Evolutionary conservation across 2,113 vertebrate species (phyloP), one percentile per base, ranked within the genome.

Genomic region (Alectura lathami): DNA sequence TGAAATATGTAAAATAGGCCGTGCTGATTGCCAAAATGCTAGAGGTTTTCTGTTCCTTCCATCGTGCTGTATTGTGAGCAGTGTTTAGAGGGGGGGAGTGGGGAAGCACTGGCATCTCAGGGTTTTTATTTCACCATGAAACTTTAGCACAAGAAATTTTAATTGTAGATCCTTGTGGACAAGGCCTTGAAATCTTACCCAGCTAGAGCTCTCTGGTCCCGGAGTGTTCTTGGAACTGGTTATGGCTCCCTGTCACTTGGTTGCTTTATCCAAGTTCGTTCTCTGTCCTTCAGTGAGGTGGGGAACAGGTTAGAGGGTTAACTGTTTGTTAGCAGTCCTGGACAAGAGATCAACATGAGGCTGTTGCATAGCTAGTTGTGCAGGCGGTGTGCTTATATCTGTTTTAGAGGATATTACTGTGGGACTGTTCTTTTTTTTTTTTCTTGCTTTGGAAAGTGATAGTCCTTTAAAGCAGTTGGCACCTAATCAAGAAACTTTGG

Each of bases 91-190:
- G 17, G 13, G 40, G 18, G 36, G 36, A 59, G 70, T 0, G 13
- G 93, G 67, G 57, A 88, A 91, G 88, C 54, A 0, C 51, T 92
- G 95, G 94, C 94, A 97, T 96, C 94, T 94, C 89, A 64, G 95
- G 89, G 88, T 26, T 96, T 97, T 97, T 51, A 94, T 97, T 97
- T 96, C 96, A 96, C 93, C 83, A 8, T 96, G 97, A 97, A 97
- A 97, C 95, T 94, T 93, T 95, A 97, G 97, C 87, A 94, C 78
- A 12, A 97, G 96, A 96, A 95, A 97, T 97, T 97, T 97, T 97
- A 97, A 97, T 97, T 97, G 96, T 96, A 96, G 93, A 97, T 96
- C 95, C 93, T 97, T 95, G 96, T 83, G 95, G 96, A 97, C 95
- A 95, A 96, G 96, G 96, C 95, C 96, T 93, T 97, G 96, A 96